Evolutionary conservation across 1,140 invertebrate species (phyloP).

Genomic region (Drosophila subpulchrella): DNA sequence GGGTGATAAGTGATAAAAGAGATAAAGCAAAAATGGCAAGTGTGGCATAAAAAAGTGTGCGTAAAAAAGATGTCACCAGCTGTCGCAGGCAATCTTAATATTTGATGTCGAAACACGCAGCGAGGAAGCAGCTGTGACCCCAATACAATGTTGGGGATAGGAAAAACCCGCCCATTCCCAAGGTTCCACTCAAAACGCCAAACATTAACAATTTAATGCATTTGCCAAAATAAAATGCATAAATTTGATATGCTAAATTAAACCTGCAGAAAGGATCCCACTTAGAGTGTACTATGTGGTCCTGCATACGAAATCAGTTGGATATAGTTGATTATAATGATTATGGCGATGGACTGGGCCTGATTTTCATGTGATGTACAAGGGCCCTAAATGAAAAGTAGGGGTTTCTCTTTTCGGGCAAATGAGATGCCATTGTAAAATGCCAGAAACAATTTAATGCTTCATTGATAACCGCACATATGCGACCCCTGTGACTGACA

Average conservation of each 20-base stretch:
- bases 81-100: constrained; percentile 77
- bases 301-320: constrained; percentile 68
- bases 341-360: constrained; percentile 24
- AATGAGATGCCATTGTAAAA: constrained; percentile 50
- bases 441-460: constrained; percentile 80
- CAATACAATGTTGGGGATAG: constrained; percentile 1
- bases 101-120: constrained; percentile 70
- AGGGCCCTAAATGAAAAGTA: constrained; percentile 8
- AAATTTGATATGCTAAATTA: constrained; percentile 63
- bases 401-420: constrained; percentile 2
- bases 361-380: constrained; percentile 34
- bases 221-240: constrained; percentile 58
- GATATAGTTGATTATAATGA: constrained; percentile 38
- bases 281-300: constrained; percentile 29
- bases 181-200: constrained; percentile 18
- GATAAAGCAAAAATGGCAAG: constrained; percentile 10
- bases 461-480: constrained; percentile 77
- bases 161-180: constrained; percentile 11
- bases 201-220: constrained; percentile 62
- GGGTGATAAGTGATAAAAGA: constrained; percentile 42
- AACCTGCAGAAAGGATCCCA: constrained; percentile 38
- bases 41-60: constrained; percentile 42
- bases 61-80: constrained; percentile 61
- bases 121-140: constrained; percentile 54
- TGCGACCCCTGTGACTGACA: constrained; percentile 46